Base-by-base conservation (phyloP, 2,797 vertebrate genomes). In the Pelodytes ibericus region DNA sequence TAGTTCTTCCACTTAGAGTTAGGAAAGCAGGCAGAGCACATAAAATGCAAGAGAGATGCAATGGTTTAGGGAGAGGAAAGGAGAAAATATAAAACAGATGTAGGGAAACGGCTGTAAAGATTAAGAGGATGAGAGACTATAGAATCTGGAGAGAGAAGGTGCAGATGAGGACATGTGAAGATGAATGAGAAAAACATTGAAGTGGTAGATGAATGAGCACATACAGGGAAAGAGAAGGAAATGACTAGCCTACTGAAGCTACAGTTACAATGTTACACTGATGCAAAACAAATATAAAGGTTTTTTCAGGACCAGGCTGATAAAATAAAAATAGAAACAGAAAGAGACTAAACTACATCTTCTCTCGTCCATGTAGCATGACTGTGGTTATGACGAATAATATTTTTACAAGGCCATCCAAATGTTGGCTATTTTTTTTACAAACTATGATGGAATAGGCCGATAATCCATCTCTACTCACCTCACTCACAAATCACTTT, bases 1-100 rank as follows among this genome's bases (percentile, higher is more conserved):
- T 49, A 66, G 62, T 67, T 67, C 53, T 67, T 61, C 75, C 57
- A 78, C 69, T 78, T 72, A 67, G 41, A 51, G 25, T 41, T 24
- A 41, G 26, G 56, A 60, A 20, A 67, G 47, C 58, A 33, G 63
- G 36, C 4, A 60, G 58, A 10, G 26, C 24, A 44, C 18, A 22
- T 27, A 47, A 47, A 27, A 27, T 29, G 56, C 10, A 20, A 49
- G n/a, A 69, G 11, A 11, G 11, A 56, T 33, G 25, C 6, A 25
- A 29, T 49, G 24, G 11, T 24, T 33, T 18, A 30, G 20, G 44
- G 10, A n/a, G 20, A 62, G 64, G 16, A 53, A 26, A 30, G 16
- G 59, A 18, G 68, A 7, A 70, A 36, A 65, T 41, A 51, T 3
- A 20, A 47, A 74, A 26, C 27, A 77, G 61, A 76, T 69, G 36